Evolutionary conservation across 2,888 invertebrate species (phyloP), one percentile per base, ranked within the genome.

Genomic region (Rosalia funebris): DNA sequence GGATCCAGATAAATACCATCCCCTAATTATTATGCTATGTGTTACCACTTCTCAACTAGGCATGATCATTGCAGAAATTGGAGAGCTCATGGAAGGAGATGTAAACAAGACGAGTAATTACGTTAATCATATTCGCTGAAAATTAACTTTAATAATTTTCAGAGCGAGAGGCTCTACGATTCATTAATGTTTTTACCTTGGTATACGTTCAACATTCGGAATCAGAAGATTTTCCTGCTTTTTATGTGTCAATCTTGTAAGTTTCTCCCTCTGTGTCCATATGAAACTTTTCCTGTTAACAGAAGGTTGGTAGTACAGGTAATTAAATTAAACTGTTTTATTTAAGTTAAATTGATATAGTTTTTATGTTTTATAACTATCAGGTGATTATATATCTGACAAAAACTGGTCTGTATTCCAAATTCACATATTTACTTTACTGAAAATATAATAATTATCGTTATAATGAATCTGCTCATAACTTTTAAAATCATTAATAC

Each of bases 281-380:
- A 11, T 12, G 5, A 14, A 12, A 9, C 19, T 12, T 45, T 45
- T 45, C 44, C 44, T 1, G 1, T 45, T 5, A 45, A 45, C 14
- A 20, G 44, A 11, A 25, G 20, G 7, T n/a, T 45, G n/a, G 25
- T 45, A 2, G 44, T 25, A 1, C 20, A 45, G 44, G 44, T 45
- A 42, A 17, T n/a, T n/a, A n/a, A n/a, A n/a, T n/a, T n/a, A n/a
- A n/a, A n/a, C n/a, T n/a, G n/a, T n/a, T n/a, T n/a, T n/a, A n/a
- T n/a, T n/a, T n/a, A n/a, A n/a, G n/a, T n/a, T n/a, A n/a, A n/a
- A n/a, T n/a, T n/a, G n/a, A n/a, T n/a, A n/a, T n/a, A n/a, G n/a
- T n/a, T n/a, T n/a, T n/a, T n/a, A n/a, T n/a, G n/a, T n/a, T n/a
- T n/a, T n/a, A n/a, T n/a, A n/a, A n/a, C n/a, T n/a, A n/a, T n/a